These are phyloP conservation scores for Caenorhabditis uteleia DNA, from an alignment of 2,888 invertebrate genomes.

Conservation along the genomic window DNA sequence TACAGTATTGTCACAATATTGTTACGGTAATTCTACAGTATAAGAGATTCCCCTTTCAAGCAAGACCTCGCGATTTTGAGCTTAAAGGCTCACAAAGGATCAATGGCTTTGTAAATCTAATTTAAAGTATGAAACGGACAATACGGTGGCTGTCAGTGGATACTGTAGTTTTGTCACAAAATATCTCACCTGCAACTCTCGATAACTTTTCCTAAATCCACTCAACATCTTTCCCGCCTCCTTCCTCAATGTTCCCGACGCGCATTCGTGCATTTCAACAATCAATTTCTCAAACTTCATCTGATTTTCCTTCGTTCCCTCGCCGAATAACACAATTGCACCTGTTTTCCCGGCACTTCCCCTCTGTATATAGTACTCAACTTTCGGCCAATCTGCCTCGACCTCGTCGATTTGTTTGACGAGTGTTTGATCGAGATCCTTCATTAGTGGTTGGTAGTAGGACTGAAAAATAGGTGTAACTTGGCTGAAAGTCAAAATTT, in stretches of 20 bases:
- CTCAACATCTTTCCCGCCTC: constrained; percentile 50
- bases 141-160: too few relatives aligned
- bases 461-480: too few relatives aligned
- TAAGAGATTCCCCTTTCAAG: constrained; percentile 4
- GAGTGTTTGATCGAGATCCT: constrained; percentile 63
- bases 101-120: too few relatives aligned
- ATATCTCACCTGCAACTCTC: too few relatives aligned
- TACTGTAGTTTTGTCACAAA: too few relatives aligned
- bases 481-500: background rate
- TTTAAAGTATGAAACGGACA: too few relatives aligned
- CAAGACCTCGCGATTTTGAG: too few relatives aligned
- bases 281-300: constrained; percentile 51
- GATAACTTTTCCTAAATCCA: constrained; percentile 41
- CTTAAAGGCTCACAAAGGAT: too few relatives aligned
- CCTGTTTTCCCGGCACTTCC: constrained; percentile 59
- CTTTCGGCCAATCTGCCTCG: constrained; percentile 48
- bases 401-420: constrained; percentile 56
- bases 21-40: too few relatives aligned
- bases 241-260: constrained; percentile 55
- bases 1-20: too few relatives aligned
- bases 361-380: constrained; percentile 37
- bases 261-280: constrained; percentile 62
- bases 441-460: constrained; percentile 62
- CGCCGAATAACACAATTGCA: constrained; percentile 63
- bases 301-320: constrained; percentile 40